Conservation (phyloP, 2,888 invertebrate species). For the Synanthedon formicaeformis region DNA sequence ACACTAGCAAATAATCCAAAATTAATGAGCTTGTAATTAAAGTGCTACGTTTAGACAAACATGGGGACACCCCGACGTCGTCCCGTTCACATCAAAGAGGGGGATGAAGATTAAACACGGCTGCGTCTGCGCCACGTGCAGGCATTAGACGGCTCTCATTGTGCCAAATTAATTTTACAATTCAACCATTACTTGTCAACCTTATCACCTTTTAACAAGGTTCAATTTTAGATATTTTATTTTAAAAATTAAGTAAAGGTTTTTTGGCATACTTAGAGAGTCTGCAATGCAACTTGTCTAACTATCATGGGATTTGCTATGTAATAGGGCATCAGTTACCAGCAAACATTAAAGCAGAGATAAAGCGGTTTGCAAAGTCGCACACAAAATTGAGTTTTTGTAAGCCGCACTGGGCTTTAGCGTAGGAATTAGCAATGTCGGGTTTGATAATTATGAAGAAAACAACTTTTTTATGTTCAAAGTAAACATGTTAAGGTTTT, state of each 20-base stretch:
- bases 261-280: slow-evolving; percentile 26
- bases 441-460: too few relatives aligned
- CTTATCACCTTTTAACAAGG: neutral
- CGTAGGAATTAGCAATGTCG: neutral
- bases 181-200: neutral
- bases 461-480: too few relatives aligned
- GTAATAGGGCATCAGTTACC: slow-evolving; percentile 51
- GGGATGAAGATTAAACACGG: slow-evolving; percentile 55
- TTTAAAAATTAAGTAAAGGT: slow-evolving; percentile 5
- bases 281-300: slow-evolving; percentile 60
- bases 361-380: slow-evolving; percentile 29
- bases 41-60: slow-evolving; percentile 59
- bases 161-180: slow-evolving; percentile 14
- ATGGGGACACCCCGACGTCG: slow-evolving; percentile 23
- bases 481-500: too few relatives aligned
- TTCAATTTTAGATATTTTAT: neutral
- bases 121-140: slow-evolving; percentile 64
- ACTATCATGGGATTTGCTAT: slow-evolving; percentile 62
- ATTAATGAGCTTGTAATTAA: slow-evolving; percentile 66
- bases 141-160: slow-evolving; percentile 32
- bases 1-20: slow-evolving; percentile 55
- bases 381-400: slow-evolving; percentile 29
- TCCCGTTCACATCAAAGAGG: slow-evolving; percentile 51
- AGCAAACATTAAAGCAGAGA: slow-evolving; percentile 39
- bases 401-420: slow-evolving; percentile 13